A percentile compares a stretch with the other conserved stretches of the same genome.
phyloP scores from a whole-genome alignment of 2,113 vertebrate species.

The Dendropsophus ebraccatus region DNA sequence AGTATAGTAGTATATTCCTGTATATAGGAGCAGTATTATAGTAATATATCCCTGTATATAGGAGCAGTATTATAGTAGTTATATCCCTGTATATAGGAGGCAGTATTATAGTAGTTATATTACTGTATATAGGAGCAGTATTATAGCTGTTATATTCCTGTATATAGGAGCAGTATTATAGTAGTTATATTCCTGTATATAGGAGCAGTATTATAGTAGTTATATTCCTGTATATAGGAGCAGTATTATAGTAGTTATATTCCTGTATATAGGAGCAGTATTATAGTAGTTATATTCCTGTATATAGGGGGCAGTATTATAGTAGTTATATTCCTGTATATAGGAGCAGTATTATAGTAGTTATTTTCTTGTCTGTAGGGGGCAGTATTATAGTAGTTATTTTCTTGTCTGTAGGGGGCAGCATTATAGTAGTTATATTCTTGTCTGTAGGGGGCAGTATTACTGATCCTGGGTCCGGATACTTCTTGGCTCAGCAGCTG shows the following conservation, averaged over 20 bases:
- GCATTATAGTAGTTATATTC: too few relatives aligned
- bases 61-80: neutral
- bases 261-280: neutral
- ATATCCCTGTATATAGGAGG: neutral
- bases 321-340: neutral
- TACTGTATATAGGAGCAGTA: neutral
- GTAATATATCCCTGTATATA: too few relatives aligned
- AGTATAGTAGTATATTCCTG: too few relatives aligned
- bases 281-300: neutral
- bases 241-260: neutral
- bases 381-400: too few relatives aligned
- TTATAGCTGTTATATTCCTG: neutral
- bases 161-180: neutral
- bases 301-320: neutral
- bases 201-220: neutral
- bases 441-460: too few relatives aligned
- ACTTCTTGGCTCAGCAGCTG: too few relatives aligned
- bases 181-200: neutral
- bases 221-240: neutral
- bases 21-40: too few relatives aligned
- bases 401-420: too few relatives aligned
- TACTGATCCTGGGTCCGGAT: too few relatives aligned
- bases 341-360: too few relatives aligned
- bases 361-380: too few relatives aligned
- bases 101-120: neutral